Evolutionary conservation across 1,140 invertebrate species (phyloP), one percentile per base, ranked within the genome.

Genomic region (Cheumatopsyche charites): DNA sequence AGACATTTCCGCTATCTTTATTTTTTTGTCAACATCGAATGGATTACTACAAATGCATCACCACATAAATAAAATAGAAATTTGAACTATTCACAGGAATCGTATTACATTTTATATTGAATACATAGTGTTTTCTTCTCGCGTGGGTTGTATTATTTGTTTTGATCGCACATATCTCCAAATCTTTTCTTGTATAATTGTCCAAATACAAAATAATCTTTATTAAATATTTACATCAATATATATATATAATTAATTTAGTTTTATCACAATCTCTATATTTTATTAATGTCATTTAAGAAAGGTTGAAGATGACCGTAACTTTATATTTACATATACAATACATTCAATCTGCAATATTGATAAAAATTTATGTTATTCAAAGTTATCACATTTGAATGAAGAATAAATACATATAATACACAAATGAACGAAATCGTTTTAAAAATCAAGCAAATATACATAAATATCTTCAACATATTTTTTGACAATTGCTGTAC

Each of bases 21-120:
- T 36, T 36, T 52, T n/a, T n/a, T n/a, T n/a, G n/a, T n/a, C n/a
- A 52, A 17, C 47, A 11, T 36, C 47, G 15, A 17, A 17, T 7
- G 15, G 47, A 52, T 6, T 17, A n/a, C 47, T 52, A 58, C 17
- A 58, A 58, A 58, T 58, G 55, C 55, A 58, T 52, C 21, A 13
- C 21, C 23, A 25, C 7, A 58, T 36, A 25, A 58, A 58, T 23
- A 26, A 58, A 23, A 23, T 23, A 25, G 23, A 25, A 25, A 25
- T 58, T 58, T 58, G 55, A 58, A 58, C 55, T 58, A 58, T 58
- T 25, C 55, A 58, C 55, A 58, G 55, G 55, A 58, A 26, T 58
- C 19, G 25, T 36, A 26, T 13, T 19, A 58, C 25, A 58, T 7
- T 23, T 25, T 25, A 58, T 58, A 58, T 25, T 58, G 12, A 12